A percentile compares a stretch with the other conserved stretches of the same genome.
Evolutionary conservation across 2,797 vertebrate genomes (phyloP).

Genomic region (Rhynchotus rufescens): DNA sequence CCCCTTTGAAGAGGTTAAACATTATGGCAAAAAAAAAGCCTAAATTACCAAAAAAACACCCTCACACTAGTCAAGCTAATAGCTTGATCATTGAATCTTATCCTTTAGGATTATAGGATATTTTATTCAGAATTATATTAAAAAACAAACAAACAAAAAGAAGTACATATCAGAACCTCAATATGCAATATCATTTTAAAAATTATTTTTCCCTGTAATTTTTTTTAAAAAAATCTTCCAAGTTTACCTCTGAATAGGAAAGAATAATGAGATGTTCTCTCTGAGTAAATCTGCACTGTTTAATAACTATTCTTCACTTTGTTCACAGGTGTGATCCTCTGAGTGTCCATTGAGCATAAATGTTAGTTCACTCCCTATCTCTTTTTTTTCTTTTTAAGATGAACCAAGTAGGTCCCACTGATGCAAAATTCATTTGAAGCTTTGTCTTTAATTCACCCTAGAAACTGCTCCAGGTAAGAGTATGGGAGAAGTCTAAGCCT

Average conservation of each 20-base stretch:
- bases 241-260: neutral
- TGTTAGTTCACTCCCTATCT: neutral
- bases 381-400: neutral
- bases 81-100: neutral
- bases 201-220: neutral
- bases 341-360: neutral
- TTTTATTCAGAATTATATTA: neutral
- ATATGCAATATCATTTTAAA: neutral
- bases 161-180: neutral
- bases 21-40: neutral
- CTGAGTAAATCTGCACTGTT: neutral
- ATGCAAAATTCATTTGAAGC: neutral
- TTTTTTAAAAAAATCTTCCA: neutral
- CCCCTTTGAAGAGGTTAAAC: neutral
- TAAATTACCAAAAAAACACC: neutral
- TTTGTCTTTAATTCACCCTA: neutral
- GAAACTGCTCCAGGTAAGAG: neutral
- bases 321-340: fast-evolving
- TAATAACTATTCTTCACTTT: neutral
- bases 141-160: neutral
- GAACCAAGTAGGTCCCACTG: neutral
- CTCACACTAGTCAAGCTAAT: neutral
- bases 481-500: neutral
- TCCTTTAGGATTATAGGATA: neutral
- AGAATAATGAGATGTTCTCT: neutral